Percentiles rank a stretch among this genome's conserved stretches.
These are phyloP conservation scores for Enteromius viviparus DNA, from an alignment of 2,797 vertebrate genomes.

Conservation along the genomic window DNA sequence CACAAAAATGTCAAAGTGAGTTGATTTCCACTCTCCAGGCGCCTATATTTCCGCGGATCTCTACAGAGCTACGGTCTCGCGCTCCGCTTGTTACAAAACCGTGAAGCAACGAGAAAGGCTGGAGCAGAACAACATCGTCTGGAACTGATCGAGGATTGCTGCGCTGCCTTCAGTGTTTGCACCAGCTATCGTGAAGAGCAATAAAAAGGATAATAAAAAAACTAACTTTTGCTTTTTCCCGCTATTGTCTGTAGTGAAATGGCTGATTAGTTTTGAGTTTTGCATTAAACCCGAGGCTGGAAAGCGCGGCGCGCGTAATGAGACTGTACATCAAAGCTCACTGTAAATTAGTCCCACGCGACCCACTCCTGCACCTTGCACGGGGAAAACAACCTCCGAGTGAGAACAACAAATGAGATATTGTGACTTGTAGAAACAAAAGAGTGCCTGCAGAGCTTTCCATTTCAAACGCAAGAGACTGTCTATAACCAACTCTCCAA, in stretches of 20 bases:
- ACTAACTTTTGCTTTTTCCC: not conserved
- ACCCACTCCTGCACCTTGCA: slow-evolving; percentile 2
- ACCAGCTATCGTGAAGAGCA: not conserved
- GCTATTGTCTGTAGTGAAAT: not conserved
- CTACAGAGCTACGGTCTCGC: not conserved
- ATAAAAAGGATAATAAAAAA: not conserved
- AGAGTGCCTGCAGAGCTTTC: not conserved
- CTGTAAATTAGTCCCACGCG: slow-evolving; percentile 45
- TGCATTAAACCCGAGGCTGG: not conserved
- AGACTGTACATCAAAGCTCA: slow-evolving; percentile 28
- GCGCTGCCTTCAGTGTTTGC: not conserved
- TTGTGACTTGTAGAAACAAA: not conserved
- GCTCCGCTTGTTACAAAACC: slow-evolving; percentile 19
- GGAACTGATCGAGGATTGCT: slow-evolving; percentile 9
- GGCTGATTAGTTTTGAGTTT: not conserved
- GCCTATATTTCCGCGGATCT: not conserved
- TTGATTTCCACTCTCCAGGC: not conserved
- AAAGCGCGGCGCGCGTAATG: not conserved
- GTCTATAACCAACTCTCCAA: not conserved
- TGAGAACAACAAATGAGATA: slow-evolving; percentile 12
- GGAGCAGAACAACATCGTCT: not conserved
- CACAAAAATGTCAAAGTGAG: not conserved
- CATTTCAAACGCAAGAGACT: not conserved
- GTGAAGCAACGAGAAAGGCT: not conserved
- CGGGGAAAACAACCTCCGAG: slow-evolving; percentile 34